phyloP scores from a whole-genome alignment of 2,797 vertebrate genomes.

The Taenioides sp. region DNA sequence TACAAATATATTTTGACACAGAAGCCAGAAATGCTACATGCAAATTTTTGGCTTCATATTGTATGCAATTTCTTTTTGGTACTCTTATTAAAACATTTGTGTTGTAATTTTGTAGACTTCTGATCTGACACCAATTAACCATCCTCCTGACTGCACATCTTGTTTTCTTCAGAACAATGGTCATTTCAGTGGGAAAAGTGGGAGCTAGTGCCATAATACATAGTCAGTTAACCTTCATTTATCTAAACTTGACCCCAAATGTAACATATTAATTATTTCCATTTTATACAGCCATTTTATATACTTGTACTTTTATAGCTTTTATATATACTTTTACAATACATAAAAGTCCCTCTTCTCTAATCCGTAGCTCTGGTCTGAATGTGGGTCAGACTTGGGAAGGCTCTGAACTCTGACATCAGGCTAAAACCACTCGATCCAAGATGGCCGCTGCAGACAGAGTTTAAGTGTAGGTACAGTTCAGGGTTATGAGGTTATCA shows the following conservation, averaged over 20 bases:
- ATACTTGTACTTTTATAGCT: background rate
- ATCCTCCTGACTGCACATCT: too few relatives aligned
- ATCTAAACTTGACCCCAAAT: background rate
- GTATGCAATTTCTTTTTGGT: too few relatives aligned
- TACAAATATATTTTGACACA: too few relatives aligned
- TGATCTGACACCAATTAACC: too few relatives aligned
- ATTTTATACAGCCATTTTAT: background rate
- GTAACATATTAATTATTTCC: background rate
- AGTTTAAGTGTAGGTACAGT: constrained; percentile 4
- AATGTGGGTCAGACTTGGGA: background rate
- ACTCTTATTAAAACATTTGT: too few relatives aligned
- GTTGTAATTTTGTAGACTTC: too few relatives aligned
- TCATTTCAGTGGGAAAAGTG: too few relatives aligned
- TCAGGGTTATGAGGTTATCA: background rate
- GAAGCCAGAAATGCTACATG: too few relatives aligned
- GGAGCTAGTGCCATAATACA: background rate
- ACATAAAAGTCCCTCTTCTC: background rate
- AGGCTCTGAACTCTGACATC: constrained; percentile 11
- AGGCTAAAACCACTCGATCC: constrained; percentile 18
- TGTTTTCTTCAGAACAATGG: too few relatives aligned
- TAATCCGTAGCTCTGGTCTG: background rate
- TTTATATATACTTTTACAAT: too few relatives aligned
- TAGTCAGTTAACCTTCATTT: background rate
- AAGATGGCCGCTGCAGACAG: constrained; percentile 21
- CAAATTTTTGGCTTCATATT: too few relatives aligned